A percentile compares a stretch with the other conserved stretches of the same genome.
Conservation (phyloP, 1,140 invertebrate species). For the Cryptotermes secundus region DNA sequence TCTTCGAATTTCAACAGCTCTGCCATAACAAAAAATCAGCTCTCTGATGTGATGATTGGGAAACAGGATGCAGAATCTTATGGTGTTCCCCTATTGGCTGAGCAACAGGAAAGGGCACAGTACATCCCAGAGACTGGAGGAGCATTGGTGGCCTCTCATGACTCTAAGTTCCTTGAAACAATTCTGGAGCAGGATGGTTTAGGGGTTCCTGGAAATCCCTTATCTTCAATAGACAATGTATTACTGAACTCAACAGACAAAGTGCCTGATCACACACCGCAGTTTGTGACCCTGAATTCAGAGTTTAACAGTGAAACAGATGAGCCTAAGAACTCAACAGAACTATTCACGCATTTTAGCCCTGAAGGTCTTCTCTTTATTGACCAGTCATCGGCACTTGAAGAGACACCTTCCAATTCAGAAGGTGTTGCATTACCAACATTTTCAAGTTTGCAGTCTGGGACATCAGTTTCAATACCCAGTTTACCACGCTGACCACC, state of each 20-base stretch:
- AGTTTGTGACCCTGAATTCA: constrained; percentile 21
- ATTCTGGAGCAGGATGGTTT: constrained; percentile 28
- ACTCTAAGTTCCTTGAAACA: constrained; percentile 31
- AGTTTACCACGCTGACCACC: background rate
- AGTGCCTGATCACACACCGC: background rate
- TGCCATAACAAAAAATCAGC: background rate
- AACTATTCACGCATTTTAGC: constrained; percentile 33
- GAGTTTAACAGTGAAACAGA: constrained; percentile 10
- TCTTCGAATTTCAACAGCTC: background rate
- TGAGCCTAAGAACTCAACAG: background rate
- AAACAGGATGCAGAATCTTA: background rate
- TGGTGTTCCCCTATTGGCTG: background rate
- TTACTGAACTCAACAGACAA: constrained; percentile 20
- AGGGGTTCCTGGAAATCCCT: background rate
- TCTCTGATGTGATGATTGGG: background rate
- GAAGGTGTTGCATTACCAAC: constrained; percentile 31
- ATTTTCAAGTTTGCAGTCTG: constrained; percentile 35
- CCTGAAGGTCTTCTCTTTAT: constrained; percentile 32
- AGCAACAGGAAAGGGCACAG: background rate
- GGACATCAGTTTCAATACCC: background rate
- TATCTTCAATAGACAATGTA: constrained; percentile 27
- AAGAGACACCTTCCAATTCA: background rate
- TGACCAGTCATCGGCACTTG: constrained; percentile 15
- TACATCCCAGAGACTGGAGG: background rate
- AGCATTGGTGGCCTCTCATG: background rate